Evolutionary conservation across 2,888 invertebrate genomes (phyloP), one percentile per base, ranked within the genome.

Genomic region (Drosophila diplacantha): DNA sequence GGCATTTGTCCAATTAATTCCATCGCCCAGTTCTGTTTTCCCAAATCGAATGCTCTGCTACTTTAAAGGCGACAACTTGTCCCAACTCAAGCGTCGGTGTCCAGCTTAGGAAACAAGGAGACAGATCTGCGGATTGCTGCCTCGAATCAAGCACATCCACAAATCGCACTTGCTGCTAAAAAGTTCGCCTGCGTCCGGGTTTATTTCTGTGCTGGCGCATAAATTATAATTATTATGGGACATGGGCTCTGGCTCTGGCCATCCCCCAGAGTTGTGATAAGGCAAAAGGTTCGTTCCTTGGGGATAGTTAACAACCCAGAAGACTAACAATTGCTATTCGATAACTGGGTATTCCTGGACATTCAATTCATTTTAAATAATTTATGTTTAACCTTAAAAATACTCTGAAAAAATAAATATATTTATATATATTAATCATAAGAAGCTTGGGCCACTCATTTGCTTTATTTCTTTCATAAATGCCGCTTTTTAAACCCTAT

Each of bases 171-270:
- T 37, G 24, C 57, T 44, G 47, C 43, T 65, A 16, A 39, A 46
- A 56, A 34, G 58, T 67, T 37, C 46, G 46, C 46, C 26, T 39
- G 32, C 46, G 31, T 38, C 11, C 11, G 34, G 26, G 20, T 47
- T 31, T 61, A 49, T 66, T 58, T 57, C 35, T 81, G 83, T 79
- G 84, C 67, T 54, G 60, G 55, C 67, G 80, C 84, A 79, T 83
- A 79, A 80, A 74, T 79, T 76, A 68, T 68, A 79, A 71, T 73
- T 73, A 80, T 73, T 70, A 68, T 56, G 39, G 34, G 54, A 61
- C 46, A 63, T 50, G 59, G 61, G 55, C 20, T 18, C 20, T 18
- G 24, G 24, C n/a, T 22, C 38, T n/a, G 29, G 32, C 22, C 24
- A 41, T 11, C 9, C 2, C 60, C 59, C 39, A 31, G 47, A 39